phyloP scores from a whole-genome alignment of 2,113 vertebrate species.

The Sinocyclocheilus maitianheensis region DNA sequence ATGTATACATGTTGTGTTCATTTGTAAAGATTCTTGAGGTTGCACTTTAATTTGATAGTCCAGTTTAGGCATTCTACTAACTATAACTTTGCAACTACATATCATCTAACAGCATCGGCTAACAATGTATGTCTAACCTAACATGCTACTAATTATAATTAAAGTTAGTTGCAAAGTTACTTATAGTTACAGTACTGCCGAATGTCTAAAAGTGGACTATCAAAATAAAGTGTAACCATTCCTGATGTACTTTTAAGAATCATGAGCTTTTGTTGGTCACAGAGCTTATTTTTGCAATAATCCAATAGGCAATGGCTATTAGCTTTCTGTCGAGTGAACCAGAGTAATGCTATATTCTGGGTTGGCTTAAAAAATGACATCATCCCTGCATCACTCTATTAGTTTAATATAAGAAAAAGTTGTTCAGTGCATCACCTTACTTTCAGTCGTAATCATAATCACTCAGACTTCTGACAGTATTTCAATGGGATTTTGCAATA shows the following conservation, averaged over 20 bases:
- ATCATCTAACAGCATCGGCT: no score
- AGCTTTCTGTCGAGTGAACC: background rate
- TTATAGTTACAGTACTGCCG: no score
- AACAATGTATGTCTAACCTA: no score
- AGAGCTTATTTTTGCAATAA: background rate
- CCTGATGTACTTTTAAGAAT: background rate
- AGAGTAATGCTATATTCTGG: background rate
- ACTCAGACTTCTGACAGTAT: background rate
- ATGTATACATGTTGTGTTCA: no score
- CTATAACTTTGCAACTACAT: no score
- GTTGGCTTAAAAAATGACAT: background rate
- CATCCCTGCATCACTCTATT: background rate
- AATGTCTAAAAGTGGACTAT: no score
- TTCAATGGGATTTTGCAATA: background rate
- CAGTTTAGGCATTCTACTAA: no score
- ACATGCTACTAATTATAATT: no score
- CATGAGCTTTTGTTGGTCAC: background rate
- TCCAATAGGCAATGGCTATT: background rate
- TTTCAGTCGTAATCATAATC: background rate
- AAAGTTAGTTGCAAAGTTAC: no score
- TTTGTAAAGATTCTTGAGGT: no score
- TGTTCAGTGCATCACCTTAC: background rate
- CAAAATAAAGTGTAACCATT: no score
- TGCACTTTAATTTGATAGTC: no score
- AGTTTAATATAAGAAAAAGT: background rate